Base-by-base conservation (phyloP, 1,140 invertebrate species). In the Drosophila eugracilis region DNA sequence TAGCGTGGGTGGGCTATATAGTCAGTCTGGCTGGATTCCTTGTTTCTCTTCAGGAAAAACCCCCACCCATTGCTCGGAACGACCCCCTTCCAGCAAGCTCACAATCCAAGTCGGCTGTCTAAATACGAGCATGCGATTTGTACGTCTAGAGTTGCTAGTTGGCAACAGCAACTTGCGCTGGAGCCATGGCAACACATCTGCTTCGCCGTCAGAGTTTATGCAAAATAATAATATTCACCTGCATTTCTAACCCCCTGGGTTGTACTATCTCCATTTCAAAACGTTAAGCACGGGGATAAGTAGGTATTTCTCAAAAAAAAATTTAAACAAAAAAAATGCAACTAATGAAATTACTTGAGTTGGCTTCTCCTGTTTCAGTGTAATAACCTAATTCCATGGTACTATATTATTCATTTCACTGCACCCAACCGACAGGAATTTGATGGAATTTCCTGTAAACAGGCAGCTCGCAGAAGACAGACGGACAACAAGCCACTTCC, bases 1-100 rank as follows among this genome's bases (percentile, higher is more conserved):
- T 65, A 44, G 83, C 77, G 81, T 88, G 81, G 77, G 81, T 85
- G 81, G 80, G 53, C 80, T 53, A 15, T n/a, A n/a, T n/a, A n/a
- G n/a, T n/a, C 26, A 45, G 30, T 22, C 36, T 15, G 26, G 12
- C 58, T 17, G 24, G 22, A 24, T 45, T 45, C 42, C 42, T 45
- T 26, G 42, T 45, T 5, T 3, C 3, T 21, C 14, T 4, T 15
- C 22, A n/a, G n/a, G 9, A 14, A 21, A 28, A 10, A 15, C 36
- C 15, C 52, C 28, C 7, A 1, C 9, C 26, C 30, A 6, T 10
- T 12, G 28, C 4, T 30, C 9, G 2, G 28, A 30, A n/a, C 26
- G 5, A 5, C 26, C 28, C 30, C 3, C 9, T 32, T 2, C 7
- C 12, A 7, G 9, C 9, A 30, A 9, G 30, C 3, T 12, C 30